These are phyloP conservation scores for Danaus chrysippus DNA, from an alignment of 2,888 invertebrate species.

Conservation along the genomic window DNA sequence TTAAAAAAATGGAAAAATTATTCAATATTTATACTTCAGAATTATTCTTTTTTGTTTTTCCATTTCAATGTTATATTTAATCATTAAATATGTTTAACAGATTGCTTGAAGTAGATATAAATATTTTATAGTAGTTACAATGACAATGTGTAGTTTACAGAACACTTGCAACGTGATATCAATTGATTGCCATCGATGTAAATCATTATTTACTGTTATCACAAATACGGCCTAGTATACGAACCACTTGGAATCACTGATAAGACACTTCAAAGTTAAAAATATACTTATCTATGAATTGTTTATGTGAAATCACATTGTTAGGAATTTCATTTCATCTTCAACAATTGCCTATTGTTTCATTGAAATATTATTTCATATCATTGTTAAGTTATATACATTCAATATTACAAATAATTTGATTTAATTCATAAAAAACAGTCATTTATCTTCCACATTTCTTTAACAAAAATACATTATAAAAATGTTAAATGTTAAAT, in stretches of 20 bases:
- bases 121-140: background rate
- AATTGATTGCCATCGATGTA: slow-evolving; percentile 8
- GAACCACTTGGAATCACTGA: slow-evolving; percentile 29
- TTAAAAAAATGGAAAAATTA: no score
- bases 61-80: no score
- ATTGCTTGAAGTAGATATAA: background rate
- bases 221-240: slow-evolving; percentile 23
- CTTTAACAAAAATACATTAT: no score
- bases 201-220: slow-evolving; percentile 22
- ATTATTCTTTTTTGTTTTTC: no score
- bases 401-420: background rate
- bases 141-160: background rate
- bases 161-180: slow-evolving; percentile 14
- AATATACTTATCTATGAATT: slow-evolving; percentile 30
- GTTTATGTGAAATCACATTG: slow-evolving; percentile 9
- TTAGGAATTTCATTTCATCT: slow-evolving; percentile 8
- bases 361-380: background rate
- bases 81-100: background rate
- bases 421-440: background rate
- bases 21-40: no score
- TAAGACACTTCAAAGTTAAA: slow-evolving; percentile 29
- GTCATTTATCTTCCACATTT: no score
- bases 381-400: background rate
- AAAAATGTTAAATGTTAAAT: no score
- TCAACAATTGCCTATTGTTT: background rate